Evolutionary conservation across 2,888 invertebrate genomes (phyloP).

Genomic region (Andricus curvator): DNA sequence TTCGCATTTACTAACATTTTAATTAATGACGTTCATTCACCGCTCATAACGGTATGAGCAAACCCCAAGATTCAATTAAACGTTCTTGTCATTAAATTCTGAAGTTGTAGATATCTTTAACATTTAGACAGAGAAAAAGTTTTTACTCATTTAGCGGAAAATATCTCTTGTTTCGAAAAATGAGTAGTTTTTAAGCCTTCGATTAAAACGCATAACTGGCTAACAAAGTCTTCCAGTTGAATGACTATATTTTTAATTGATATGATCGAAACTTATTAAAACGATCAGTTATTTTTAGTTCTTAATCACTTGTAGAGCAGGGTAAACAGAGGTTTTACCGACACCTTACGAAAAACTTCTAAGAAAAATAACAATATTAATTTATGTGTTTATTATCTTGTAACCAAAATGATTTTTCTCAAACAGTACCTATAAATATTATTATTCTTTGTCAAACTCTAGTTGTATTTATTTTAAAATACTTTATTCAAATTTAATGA

Average conservation of each 20-base stretch:
- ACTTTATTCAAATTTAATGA: too few relatives aligned
- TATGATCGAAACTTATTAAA: slow-evolving; percentile 18
- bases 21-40: slow-evolving; percentile 41
- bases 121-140: neutral
- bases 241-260: neutral
- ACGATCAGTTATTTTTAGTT: neutral
- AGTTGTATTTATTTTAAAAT: too few relatives aligned
- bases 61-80: slow-evolving; percentile 41
- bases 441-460: too few relatives aligned
- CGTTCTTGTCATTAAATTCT: slow-evolving; percentile 32
- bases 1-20: slow-evolving; percentile 34
- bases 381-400: too few relatives aligned
- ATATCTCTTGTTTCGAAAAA: slow-evolving; percentile 30
- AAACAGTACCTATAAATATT: too few relatives aligned
- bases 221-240: neutral
- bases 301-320: neutral
- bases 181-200: neutral
- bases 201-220: slow-evolving; percentile 10
- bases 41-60: slow-evolving; percentile 33
- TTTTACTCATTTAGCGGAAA: slow-evolving; percentile 20
- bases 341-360: too few relatives aligned
- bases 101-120: slow-evolving; percentile 1
- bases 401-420: too few relatives aligned
- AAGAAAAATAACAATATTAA: too few relatives aligned
- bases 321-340: too few relatives aligned